Conservation (phyloP, 2,113 vertebrate genomes). For the Nothobranchius furzeri region DNA sequence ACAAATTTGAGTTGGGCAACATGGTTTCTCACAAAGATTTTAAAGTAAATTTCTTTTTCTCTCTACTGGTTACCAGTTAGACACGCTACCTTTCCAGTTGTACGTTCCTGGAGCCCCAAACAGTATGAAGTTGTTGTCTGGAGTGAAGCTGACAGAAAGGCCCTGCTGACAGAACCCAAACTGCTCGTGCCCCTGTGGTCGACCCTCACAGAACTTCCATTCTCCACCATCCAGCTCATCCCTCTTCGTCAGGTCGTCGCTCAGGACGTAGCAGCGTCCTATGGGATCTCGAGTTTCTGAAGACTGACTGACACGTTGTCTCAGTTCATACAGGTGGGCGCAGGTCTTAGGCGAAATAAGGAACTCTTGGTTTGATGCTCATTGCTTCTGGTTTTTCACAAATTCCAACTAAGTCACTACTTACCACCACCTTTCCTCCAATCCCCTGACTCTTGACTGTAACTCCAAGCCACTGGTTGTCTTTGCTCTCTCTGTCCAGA, state of each 20-base stretch:
- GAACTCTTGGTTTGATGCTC: background rate
- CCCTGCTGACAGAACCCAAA: conserved; percentile 98
- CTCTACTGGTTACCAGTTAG: background rate
- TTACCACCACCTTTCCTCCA: conserved; percentile 94
- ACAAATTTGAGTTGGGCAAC: no score
- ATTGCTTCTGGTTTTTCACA: background rate
- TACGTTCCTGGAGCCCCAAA: conserved; percentile 95
- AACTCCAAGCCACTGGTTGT: conserved; percentile 96
- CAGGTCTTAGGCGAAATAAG: conserved; percentile 81
- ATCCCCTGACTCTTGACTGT: conserved; percentile 92
- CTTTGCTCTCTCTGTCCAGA: conserved; percentile 86
- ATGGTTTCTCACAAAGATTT: no score
- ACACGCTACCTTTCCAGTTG: conserved; percentile 93
- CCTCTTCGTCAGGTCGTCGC: conserved; percentile 85
- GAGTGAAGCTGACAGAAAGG: conserved; percentile 88
- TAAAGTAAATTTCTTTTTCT: no score
- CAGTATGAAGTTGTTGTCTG: conserved; percentile 89
- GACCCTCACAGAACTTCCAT: conserved; percentile 95
- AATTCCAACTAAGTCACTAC: conserved; percentile 41
- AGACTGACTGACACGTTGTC: conserved; percentile 84
- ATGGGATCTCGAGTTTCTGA: conserved; percentile 92
- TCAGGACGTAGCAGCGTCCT: conserved; percentile 93
- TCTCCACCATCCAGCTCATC: conserved; percentile 93
- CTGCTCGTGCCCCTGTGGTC: conserved; percentile 90
- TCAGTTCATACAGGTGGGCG: conserved; percentile 90